phyloP scores from a whole-genome alignment of 2,888 invertebrate species.

The Helobdella robusta region DNA sequence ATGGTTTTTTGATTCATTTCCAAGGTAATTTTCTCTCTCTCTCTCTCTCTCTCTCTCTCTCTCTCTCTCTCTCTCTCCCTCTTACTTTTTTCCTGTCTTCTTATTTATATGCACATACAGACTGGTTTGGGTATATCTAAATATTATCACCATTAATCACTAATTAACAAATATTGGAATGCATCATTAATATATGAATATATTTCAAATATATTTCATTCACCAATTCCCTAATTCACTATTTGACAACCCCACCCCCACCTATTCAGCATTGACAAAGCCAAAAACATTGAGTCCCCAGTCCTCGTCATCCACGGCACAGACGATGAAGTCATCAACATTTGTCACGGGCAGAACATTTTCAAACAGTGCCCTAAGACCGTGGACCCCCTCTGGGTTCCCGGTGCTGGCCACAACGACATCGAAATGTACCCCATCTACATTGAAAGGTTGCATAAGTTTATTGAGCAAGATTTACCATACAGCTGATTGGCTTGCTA shows the following conservation, averaged over 20 bases:
- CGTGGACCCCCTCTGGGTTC: conserved; percentile 27
- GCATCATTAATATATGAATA: too few species aligned
- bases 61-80: background rate
- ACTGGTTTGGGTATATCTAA: background rate
- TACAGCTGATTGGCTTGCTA: conserved; percentile 20
- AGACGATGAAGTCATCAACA: conserved; percentile 28
- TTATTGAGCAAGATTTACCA: conserved; percentile 22
- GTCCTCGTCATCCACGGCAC: conserved; percentile 30
- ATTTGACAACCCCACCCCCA: background rate
- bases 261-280: conserved; percentile 27
- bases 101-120: background rate
- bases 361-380: conserved; percentile 27
- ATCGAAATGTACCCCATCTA: conserved; percentile 27
- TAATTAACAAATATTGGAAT: too few species aligned
- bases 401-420: conserved; percentile 29
- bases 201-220: too few species aligned
- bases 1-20: conserved; percentile 98
- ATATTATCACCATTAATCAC: background rate
- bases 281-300: conserved; percentile 23
- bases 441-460: conserved; percentile 25
- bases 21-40: conserved; percentile 60
- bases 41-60: background rate
- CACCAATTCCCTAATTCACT: too few species aligned
- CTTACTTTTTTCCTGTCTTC: too few species aligned
- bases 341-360: conserved; percentile 26